Evolutionary conservation across 2,888 invertebrate species (phyloP), one percentile per base, ranked within the genome.

Genomic region (Matsumyia berberina): DNA sequence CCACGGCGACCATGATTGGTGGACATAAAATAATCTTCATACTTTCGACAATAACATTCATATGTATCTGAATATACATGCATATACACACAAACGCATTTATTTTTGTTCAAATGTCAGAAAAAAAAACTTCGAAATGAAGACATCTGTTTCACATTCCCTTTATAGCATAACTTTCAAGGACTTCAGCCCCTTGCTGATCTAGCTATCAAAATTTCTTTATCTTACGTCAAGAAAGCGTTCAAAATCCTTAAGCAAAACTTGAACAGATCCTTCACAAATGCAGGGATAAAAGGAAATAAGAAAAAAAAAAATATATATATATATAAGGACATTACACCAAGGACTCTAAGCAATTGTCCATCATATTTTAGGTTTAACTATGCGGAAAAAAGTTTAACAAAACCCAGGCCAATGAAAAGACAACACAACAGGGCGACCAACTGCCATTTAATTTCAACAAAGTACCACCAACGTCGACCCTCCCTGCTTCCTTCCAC

Each of bases 361-460:
- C 78, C 69, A 73, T 83, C 73, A 73, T 83, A 83, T 83, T 83
- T 77, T 60, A 78, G 66, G 77, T 82, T 82, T 58, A 82, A 82
- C 82, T 82, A 72, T 83, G 78, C 55, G 73, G 73, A 78, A 83
- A 78, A 78, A 78, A 83, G 83, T 78, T 83, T 73, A 83, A 78
- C 73, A 78, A 78, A 77, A 73, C 62, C 35, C 57, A 57, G 51
- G 37, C 69, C 78, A 78, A 64, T 73, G 73, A 62, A 78, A 78
- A 78, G 72, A 78, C 78, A 70, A 70, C 69, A 70, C 60, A 64
- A 78, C 78, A 55, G 77, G 51, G 60, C 78, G 66, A 72, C 73
- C 67, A 78, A 83, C 73, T 83, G 73, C 73, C 82, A 73, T 83
- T 83, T 83, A 83, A 83, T 83, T 83, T 69, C 53, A 83, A 78